These are phyloP conservation scores for Parazoanthus swiftii DNA, from an alignment of 92 coral and sea anemone species.

Conservation along the genomic window DNA sequence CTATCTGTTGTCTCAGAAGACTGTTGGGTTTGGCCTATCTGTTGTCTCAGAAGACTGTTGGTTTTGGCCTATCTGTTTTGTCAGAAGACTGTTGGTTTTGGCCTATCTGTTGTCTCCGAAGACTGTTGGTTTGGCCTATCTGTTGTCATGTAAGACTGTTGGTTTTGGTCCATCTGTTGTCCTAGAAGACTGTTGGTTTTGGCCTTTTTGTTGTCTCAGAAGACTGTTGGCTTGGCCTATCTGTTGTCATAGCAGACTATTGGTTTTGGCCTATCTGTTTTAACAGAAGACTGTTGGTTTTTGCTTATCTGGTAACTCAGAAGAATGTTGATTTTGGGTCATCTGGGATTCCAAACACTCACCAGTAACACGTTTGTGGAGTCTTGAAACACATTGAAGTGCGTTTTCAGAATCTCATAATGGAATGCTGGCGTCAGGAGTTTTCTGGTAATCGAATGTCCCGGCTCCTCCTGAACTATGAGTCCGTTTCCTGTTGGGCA, in stretches of 20 bases:
- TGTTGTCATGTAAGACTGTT: no score
- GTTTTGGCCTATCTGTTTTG: no score
- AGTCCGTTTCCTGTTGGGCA: conserved; percentile 63
- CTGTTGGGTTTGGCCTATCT: no score
- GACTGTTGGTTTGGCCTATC: no score
- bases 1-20: no score
- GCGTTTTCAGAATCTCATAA: conserved; percentile 53
- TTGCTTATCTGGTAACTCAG: not conserved
- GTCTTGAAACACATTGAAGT: conserved; percentile 68
- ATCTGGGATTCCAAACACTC: conserved; percentile 9
- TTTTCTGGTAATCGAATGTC: conserved; percentile 69
- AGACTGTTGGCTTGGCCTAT: no score
- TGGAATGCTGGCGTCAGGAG: conserved; percentile 87
- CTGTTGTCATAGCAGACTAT: not conserved
- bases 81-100: no score
- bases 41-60: no score
- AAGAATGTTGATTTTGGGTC: not conserved
- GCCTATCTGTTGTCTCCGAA: no score
- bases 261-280: not conserved
- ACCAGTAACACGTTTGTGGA: conserved; percentile 74
- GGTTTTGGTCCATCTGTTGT: no score
- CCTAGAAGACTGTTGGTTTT: no score
- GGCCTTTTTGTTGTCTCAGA: no score
- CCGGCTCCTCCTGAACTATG: conserved; percentile 66
- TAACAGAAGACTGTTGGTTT: not conserved